Conservation (phyloP, 2,888 invertebrate genomes). For the Hydriomena furcata region DNA sequence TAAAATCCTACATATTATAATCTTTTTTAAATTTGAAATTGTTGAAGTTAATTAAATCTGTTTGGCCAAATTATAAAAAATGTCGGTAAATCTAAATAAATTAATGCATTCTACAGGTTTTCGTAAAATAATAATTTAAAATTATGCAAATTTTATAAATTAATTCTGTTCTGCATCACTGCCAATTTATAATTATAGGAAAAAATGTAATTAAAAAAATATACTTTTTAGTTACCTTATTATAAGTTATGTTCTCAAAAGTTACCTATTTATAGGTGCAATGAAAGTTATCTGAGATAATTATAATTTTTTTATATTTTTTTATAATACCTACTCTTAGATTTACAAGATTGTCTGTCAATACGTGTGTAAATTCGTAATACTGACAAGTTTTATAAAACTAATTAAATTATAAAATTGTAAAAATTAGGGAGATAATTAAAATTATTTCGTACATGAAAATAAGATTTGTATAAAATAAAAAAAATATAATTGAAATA, state of each 20-base stretch:
- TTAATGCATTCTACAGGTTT: conserved; percentile 53
- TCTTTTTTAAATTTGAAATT: no score
- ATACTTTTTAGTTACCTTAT: conserved; percentile 63
- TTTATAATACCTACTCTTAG: no score
- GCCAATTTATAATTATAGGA: conserved; percentile 52
- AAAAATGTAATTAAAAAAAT: conserved; percentile 31
- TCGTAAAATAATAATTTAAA: conserved; percentile 41
- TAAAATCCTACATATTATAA: background rate
- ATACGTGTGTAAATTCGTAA: no score
- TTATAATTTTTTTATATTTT: no score
- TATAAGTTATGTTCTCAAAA: conserved; percentile 56
- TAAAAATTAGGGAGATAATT: conserved; percentile 22
- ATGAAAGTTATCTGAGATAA: conserved; percentile 23
- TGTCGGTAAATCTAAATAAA: conserved; percentile 10
- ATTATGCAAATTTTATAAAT: background rate
- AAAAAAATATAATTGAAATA: conserved; percentile 38
- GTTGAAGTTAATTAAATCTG: no score
- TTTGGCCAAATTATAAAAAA: background rate
- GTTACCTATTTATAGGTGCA: conserved; percentile 50
- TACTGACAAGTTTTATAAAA: background rate
- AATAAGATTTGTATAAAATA: conserved; percentile 49
- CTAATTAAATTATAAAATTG: conserved; percentile 27
- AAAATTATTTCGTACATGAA: conserved; percentile 43
- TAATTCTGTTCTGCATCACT: conserved; percentile 43
- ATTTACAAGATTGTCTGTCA: no score